Evolutionary conservation across 2,113 vertebrate genomes (phyloP).

Genomic region (Passerina amoena): DNA sequence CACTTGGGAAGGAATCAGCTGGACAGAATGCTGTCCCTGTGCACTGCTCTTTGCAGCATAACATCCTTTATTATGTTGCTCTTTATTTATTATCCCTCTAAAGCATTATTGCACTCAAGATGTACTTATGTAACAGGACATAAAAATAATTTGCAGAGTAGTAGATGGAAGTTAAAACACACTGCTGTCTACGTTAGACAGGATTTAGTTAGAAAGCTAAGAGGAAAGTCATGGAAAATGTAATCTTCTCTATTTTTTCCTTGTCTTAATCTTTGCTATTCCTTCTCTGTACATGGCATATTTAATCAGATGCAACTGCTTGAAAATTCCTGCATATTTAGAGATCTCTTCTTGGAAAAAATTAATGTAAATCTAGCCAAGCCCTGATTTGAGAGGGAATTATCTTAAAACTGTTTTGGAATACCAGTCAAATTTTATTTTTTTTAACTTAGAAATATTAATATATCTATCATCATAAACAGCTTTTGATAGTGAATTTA

Average conservation of each 20-base stretch:
- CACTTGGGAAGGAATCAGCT: neutral
- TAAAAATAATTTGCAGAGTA: neutral
- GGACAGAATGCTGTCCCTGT: neutral
- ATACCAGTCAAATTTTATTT: neutral
- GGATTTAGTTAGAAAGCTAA: neutral
- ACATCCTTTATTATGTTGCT: neutral
- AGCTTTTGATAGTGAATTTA: neutral
- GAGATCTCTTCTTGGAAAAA: neutral
- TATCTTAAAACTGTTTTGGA: slow-evolving; percentile 1
- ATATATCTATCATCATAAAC: neutral
- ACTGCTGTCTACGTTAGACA: neutral
- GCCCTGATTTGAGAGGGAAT: neutral
- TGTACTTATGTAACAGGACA: neutral
- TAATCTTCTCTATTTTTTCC: neutral
- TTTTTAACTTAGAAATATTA: neutral
- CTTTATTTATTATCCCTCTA: neutral
- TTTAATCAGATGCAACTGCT: neutral
- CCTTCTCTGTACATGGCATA: neutral
- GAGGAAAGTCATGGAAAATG: neutral
- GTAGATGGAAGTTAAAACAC: neutral
- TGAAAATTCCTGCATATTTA: neutral
- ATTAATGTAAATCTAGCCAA: neutral
- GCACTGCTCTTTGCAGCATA: neutral
- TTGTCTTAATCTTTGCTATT: neutral
- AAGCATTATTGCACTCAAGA: neutral